phyloP scores from a whole-genome alignment of 2,888 invertebrate species.

The Diarsia rubi region DNA sequence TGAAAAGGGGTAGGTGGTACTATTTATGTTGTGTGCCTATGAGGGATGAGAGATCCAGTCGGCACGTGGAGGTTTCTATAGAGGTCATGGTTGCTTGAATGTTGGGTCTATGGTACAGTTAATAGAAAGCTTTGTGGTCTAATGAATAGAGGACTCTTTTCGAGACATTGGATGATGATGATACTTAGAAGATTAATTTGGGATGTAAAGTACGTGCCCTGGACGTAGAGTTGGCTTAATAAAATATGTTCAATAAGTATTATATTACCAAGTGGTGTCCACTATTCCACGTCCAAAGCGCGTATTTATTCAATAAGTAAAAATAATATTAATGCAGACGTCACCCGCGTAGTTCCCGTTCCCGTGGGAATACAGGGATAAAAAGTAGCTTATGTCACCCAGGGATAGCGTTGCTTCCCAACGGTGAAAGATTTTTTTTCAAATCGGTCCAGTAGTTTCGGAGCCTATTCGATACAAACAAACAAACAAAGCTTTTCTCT shows the following conservation, averaged over 20 bases:
- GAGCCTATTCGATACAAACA: no score
- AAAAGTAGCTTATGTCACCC: no score
- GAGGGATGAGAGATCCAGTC: conserved; percentile 18
- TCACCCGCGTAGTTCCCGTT: no score
- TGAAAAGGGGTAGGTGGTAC: conserved; percentile 54
- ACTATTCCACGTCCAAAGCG: no score
- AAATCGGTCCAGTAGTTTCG: no score
- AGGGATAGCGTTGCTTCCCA: no score
- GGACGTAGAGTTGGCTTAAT: neutral
- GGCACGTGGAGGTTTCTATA: conserved; percentile 1
- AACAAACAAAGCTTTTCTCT: no score
- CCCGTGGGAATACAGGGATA: no score
- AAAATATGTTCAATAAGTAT: neutral
- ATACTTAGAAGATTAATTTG: conserved; percentile 5
- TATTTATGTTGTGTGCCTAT: conserved; percentile 54
- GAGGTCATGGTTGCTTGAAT: conserved; percentile 23
- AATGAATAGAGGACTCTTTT: conserved; percentile 10
- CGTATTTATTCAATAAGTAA: no score
- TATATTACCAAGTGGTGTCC: no score
- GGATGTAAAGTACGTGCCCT: neutral
- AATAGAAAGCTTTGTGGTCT: neutral
- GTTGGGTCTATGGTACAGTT: conserved; percentile 9
- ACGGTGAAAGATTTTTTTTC: no score
- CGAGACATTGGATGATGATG: neutral
- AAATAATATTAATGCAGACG: no score